Evolutionary conservation across 1,140 invertebrate species (phyloP).

Genomic region (Ostrea edulis): DNA sequence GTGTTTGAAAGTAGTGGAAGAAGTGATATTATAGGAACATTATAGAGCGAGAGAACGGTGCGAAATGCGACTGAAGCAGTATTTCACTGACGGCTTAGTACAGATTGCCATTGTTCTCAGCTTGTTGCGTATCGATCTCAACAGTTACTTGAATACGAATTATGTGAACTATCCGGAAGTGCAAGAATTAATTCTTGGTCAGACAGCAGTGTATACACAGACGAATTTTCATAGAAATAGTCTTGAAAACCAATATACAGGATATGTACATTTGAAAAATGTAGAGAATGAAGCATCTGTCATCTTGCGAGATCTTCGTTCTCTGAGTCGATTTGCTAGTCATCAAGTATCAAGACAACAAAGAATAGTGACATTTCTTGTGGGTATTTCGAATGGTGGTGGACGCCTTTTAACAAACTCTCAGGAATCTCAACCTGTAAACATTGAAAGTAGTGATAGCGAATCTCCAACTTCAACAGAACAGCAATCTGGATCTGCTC

Average conservation of each 20-base stretch:
- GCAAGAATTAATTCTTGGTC: slow-evolving; percentile 76
- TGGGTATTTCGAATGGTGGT: slow-evolving; percentile 35
- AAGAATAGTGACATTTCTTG: slow-evolving; percentile 47
- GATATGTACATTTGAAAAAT: slow-evolving; percentile 85
- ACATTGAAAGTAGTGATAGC: neutral
- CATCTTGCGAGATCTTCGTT: slow-evolving; percentile 52
- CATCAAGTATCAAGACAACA: slow-evolving; percentile 16
- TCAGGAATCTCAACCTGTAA: neutral
- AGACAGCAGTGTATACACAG: slow-evolving; percentile 77
- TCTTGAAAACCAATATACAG: slow-evolving; percentile 49
- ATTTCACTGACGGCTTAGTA: slow-evolving; percentile 85
- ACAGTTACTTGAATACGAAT: slow-evolving; percentile 83
- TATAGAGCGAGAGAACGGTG: slow-evolving; percentile 21
- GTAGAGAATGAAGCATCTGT: slow-evolving; percentile 81
- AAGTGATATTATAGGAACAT: neutral
- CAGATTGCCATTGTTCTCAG: slow-evolving; percentile 89
- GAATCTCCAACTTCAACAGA: neutral
- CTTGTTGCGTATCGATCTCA: slow-evolving; percentile 87
- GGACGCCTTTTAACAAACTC: slow-evolving; percentile 1
- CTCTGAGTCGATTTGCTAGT: slow-evolving; percentile 48
- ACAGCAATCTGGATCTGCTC: neutral
- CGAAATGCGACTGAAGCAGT: slow-evolving; percentile 73
- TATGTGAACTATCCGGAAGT: slow-evolving; percentile 80
- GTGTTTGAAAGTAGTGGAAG: neutral
- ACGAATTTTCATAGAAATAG: slow-evolving; percentile 76